These are phyloP conservation scores for Bolinopsis microptera DNA, from an alignment of 37 sponge, comb jelly and placozoan genomes.

Conservation along the genomic window DNA sequence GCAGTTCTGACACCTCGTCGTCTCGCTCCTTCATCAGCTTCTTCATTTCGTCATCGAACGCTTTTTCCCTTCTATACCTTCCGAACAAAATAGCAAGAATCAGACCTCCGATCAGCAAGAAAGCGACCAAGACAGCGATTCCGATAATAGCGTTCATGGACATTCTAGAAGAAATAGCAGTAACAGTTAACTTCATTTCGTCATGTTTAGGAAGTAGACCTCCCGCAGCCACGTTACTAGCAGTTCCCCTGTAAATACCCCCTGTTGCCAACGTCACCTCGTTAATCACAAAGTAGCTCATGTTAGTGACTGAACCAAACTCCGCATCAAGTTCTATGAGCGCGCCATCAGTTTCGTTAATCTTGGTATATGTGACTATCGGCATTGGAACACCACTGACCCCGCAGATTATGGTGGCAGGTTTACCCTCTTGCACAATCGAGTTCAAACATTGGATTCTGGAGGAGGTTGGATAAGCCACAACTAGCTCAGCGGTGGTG, in stretches of 20 bases:
- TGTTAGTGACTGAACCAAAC: not conserved
- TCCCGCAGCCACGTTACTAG: not conserved
- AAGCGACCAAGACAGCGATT: not conserved
- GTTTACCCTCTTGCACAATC: not conserved
- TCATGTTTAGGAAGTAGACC: not conserved
- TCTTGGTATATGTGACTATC: constrained; percentile 11
- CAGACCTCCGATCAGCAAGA: constrained; percentile 22
- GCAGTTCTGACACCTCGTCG: not conserved
- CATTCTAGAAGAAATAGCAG: not conserved
- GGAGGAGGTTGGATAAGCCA: constrained; percentile 21
- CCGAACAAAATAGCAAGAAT: not conserved
- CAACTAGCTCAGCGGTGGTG: not conserved
- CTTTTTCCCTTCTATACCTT: not conserved
- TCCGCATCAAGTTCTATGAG: not conserved
- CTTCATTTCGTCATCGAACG: not conserved
- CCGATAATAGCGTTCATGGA: constrained; percentile 55
- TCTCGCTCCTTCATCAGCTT: not conserved
- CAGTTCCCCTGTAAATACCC: not conserved
- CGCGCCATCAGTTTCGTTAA: not conserved
- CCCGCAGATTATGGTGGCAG: constrained; percentile 10
- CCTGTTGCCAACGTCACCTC: not conserved
- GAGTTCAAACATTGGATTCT: constrained; percentile 9
- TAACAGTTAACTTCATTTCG: not conserved
- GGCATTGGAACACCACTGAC: constrained; percentile 34
- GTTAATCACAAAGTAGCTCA: not conserved